Conservation (phyloP, 2,888 invertebrate species). For the Lepidochrysops patricia region DNA sequence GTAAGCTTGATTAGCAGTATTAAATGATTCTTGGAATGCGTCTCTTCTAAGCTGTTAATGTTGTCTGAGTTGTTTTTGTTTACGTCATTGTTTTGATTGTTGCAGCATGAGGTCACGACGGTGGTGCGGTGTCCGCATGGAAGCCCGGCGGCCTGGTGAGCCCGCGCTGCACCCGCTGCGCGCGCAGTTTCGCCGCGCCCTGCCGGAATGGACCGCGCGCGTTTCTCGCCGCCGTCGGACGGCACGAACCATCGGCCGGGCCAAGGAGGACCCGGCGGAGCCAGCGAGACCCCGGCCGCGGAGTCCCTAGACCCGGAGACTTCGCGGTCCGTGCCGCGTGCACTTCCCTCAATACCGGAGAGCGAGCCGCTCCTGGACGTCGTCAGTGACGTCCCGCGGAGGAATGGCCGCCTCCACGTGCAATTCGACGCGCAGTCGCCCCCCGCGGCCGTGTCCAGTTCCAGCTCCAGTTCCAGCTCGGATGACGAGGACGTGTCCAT, state of each 20-base stretch:
- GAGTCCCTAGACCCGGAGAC: conserved; percentile 54
- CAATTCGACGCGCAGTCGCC: conserved; percentile 74
- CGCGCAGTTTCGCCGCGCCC: conserved; percentile 52
- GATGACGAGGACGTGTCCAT: conserved; percentile 77
- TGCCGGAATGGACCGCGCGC: conserved; percentile 65
- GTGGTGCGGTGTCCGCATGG: conserved; percentile 68
- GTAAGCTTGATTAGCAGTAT: too few relatives aligned
- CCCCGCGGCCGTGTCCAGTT: conserved; percentile 49
- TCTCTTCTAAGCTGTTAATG: too few relatives aligned
- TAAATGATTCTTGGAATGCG: too few relatives aligned
- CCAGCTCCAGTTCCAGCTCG: conserved; percentile 65
- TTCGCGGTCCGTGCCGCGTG: conserved; percentile 51
- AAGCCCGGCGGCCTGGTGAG: conserved; percentile 62
- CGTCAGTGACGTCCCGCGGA: conserved; percentile 36
- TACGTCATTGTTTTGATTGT: conserved; percentile 26
- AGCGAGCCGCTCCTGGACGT: conserved; percentile 54
- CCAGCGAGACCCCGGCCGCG: conserved; percentile 41
- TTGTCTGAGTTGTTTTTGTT: background rate
- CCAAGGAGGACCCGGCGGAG: conserved; percentile 65
- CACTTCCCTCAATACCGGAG: conserved; percentile 56
- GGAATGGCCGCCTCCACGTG: conserved; percentile 69
- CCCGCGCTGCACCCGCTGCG: conserved; percentile 58
- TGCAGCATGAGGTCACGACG: conserved; percentile 71
- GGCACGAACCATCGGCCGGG: conserved; percentile 54
- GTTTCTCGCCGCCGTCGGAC: conserved; percentile 56